phyloP scores from a whole-genome alignment of 2,797 vertebrate species.

The Propithecus deckenii region DNA sequence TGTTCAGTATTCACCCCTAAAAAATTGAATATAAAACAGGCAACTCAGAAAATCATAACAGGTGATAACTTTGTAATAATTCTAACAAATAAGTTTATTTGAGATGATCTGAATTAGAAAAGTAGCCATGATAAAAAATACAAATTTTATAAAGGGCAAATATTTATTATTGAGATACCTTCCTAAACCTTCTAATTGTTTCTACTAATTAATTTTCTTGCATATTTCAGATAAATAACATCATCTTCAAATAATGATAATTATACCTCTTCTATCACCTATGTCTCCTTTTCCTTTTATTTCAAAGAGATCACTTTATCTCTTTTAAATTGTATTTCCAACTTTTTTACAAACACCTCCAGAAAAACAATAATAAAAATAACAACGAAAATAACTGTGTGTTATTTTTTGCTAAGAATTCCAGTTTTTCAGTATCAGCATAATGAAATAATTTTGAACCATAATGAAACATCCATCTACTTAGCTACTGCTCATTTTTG shows the following conservation, averaged over 20 bases:
- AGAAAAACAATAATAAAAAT: not conserved
- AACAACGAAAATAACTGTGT: not conserved
- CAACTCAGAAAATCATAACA: not conserved
- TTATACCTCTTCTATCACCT: not conserved
- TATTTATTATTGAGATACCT: not conserved
- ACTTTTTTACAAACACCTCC: not conserved
- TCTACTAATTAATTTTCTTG: not conserved
- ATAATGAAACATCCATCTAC: not conserved
- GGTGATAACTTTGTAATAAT: not conserved
- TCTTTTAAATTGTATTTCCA: not conserved
- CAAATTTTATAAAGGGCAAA: not conserved
- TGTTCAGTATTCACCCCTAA: not conserved
- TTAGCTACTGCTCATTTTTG: not conserved
- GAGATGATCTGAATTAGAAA: not conserved
- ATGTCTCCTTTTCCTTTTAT: not conserved
- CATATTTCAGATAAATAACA: not conserved
- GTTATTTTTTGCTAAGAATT: not conserved
- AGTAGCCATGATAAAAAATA: not conserved
- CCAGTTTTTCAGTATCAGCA: not conserved
- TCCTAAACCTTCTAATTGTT: not conserved
- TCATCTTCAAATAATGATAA: not conserved
- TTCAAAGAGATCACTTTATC: not conserved
- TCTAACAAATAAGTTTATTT: not conserved
- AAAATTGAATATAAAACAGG: not conserved
- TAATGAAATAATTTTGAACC: too few relatives aligned